phyloP scores from a whole-genome alignment of 1,140 invertebrate species.

The Micrasema longulum region DNA sequence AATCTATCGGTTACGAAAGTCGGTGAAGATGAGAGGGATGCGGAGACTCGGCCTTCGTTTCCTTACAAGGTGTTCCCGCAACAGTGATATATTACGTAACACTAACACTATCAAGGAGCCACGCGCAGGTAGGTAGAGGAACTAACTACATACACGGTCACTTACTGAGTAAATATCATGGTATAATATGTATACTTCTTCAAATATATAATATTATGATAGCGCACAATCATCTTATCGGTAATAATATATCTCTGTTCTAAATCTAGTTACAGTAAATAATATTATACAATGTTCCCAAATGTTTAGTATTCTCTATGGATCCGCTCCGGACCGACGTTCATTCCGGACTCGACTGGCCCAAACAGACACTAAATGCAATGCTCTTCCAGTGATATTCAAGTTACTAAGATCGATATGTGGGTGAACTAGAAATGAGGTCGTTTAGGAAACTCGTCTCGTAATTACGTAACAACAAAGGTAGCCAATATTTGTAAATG shows the following conservation, averaged over 20 bases:
- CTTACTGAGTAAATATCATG: constrained; percentile 48
- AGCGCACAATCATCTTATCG: constrained; percentile 40
- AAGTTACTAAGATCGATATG: not conserved
- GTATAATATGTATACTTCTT: constrained; percentile 53
- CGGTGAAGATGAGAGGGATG: not conserved
- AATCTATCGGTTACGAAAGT: not conserved
- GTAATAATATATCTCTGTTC: constrained; percentile 52
- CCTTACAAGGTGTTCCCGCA: too few relatives aligned
- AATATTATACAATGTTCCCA: constrained; percentile 55
- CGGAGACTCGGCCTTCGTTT: not conserved
- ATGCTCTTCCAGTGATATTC: too few relatives aligned
- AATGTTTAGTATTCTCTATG: constrained; percentile 50
- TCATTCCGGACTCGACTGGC: constrained; percentile 1
- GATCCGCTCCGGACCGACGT: constrained; percentile 23
- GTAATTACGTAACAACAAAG: too few relatives aligned
- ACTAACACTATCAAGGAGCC: too few relatives aligned
- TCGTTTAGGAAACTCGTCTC: not conserved
- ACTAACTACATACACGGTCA: too few relatives aligned
- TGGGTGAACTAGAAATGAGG: not conserved
- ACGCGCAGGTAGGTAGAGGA: too few relatives aligned
- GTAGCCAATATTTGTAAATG: too few relatives aligned
- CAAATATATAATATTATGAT: constrained; percentile 50
- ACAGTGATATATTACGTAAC: too few relatives aligned
- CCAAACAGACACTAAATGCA: constrained; percentile 2
- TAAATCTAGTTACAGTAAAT: constrained; percentile 53